A percentile compares a stretch with the other conserved stretches of the same genome.
Conservation (phyloP, 2,797 vertebrate genomes). For the Limosa lapponica region DNA sequence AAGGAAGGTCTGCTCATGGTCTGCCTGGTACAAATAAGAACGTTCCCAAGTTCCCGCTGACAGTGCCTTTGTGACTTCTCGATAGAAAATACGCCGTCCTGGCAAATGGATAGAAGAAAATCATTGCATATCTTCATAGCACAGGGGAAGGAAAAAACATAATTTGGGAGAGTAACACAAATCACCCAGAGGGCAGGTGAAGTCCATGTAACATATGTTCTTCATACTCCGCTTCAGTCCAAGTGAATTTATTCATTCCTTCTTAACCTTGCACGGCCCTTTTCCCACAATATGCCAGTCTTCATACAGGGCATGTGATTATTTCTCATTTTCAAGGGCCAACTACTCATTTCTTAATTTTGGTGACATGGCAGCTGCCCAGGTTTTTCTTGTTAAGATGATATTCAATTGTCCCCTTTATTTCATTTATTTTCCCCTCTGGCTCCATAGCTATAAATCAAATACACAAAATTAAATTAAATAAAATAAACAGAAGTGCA, state of each 20-base stretch:
- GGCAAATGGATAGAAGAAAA: neutral
- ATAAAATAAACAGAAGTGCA: constrained; percentile 51
- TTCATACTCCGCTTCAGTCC: neutral
- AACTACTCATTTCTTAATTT: constrained; percentile 52
- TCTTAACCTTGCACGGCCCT: neutral
- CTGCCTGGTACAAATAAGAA: neutral
- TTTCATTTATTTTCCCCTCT: constrained; percentile 41
- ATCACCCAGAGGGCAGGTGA: neutral
- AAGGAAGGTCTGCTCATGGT: neutral
- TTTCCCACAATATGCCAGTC: neutral
- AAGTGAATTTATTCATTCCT: constrained; percentile 20
- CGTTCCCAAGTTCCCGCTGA: neutral
- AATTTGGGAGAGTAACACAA: neutral
- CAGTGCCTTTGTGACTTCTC: neutral
- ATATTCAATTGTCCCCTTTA: constrained; percentile 50
- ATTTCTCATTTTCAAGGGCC: constrained; percentile 27
- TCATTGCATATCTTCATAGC: neutral
- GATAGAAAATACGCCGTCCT: neutral
- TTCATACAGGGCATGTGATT: neutral
- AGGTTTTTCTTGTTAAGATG: constrained; percentile 65
- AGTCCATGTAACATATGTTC: constrained; percentile 1
- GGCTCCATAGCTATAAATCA: constrained; percentile 60
- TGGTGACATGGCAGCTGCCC: constrained; percentile 10
- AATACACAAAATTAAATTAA: constrained; percentile 40
- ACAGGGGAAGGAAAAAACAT: neutral